Base-by-base conservation (phyloP, 2,797 vertebrate genomes). In the Rousettus madagascariensis region DNA sequence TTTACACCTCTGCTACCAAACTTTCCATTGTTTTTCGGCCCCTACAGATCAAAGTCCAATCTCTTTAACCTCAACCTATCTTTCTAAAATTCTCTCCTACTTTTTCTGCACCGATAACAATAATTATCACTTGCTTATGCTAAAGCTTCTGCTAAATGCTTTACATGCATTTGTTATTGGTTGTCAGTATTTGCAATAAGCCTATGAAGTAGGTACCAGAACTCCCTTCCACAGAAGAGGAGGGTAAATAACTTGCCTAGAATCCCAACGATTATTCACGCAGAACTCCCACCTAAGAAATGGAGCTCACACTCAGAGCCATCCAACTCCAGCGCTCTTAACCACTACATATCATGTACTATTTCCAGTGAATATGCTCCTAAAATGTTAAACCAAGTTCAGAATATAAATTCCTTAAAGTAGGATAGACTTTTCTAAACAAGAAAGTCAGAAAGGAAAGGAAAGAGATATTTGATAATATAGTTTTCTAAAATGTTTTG, bases 311-410 rank as follows among this genome's bases (percentile, higher is more conserved):
- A 36, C 12, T 38, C n/a, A 85, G 38, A 65, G 51, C 41, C 49
- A 72, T 24, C 10, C 19, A 66, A 71, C 26, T 38, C 7, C 53
- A 65, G 9, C 57, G 38, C 30, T 57, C 51, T 30, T 57, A n/a
- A 26, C 17, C 28, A 41, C 17, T 9, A 6, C 15, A 8, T 10
- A 17, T 12, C 43, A 8, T 49, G 15, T 26, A 30, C 24, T 9
- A 4, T 41, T 43, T 24, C 59, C 53, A 51, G 65, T 7, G 16
- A 26, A 28, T 41, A 61, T 33, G 13, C 17, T 63, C 49, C 79
- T 93, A 88, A 91, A 90, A 55, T 46, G 28, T 43, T 71, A 41
- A 87, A 75, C 28, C 17, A 75, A 92, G 28, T 86, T 94, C 49
- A 89, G 43, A 91, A 82, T 78, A 61, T 68, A 86, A 92, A 46